Evolutionary conservation across 1,140 invertebrate species (phyloP), one percentile per base, ranked within the genome.

Genomic region (Panonychus citri): DNA sequence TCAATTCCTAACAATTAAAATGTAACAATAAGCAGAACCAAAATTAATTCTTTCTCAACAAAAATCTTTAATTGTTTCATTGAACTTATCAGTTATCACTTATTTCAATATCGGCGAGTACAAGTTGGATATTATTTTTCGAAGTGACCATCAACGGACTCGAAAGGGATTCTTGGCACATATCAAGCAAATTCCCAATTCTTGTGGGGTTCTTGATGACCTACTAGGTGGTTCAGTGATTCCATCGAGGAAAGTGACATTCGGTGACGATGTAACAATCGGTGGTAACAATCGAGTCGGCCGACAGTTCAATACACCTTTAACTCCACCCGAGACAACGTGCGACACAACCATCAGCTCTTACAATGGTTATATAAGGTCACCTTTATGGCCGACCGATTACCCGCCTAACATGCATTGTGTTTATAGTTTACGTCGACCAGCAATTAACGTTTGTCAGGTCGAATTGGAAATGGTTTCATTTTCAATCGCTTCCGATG

Each of bases 381-480:
- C 37, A 5, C 37, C 53, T 26, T 15, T 7, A 12, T 40, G 37
- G 27, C 53, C 42, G 5, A 10, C n/a, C 19, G 26, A 25, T 37
- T 54, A 40, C 30, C 39, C 42, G 17, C 27, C 53, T 4, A 40
- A 40, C 19, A 54, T n/a, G 13, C 13, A 15, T 39, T 40, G 24
- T 43, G 8, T 28, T 15, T 42, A 48, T 26, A n/a, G 4, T 27
- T 57, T 43, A 40, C 25, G 42, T 42, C 28, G 54, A 8, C 24
- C 52, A 10, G n/a, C 19, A 24, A 26, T 25, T 17, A 51, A 60
- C 49, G 51, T 60, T 25, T 60, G 56, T 52, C 19, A 43, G 48
- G 37, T 59, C 15, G 58, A 58, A 37, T 28, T 60, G 25, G 53
- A n/a, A 26, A 54, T 42, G 26, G 49, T 19, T 54, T 60, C 21